Evolutionary conservation across 2,797 vertebrate genomes (phyloP).

Genomic region (Glossophaga mutica): DNA sequence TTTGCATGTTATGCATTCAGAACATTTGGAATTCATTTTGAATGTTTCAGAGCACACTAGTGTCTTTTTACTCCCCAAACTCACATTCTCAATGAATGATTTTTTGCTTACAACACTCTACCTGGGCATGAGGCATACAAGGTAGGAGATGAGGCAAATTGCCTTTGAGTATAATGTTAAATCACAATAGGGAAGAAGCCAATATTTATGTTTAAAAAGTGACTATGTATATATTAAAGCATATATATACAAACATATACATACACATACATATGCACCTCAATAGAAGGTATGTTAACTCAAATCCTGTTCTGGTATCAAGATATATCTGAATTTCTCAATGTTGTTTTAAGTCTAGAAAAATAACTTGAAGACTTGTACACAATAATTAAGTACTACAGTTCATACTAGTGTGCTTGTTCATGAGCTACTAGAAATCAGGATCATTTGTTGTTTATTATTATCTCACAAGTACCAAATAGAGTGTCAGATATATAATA

Average conservation of each 20-base stretch:
- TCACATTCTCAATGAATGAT: background rate
- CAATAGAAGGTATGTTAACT: background rate
- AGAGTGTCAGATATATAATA: background rate
- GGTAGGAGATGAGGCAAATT: background rate
- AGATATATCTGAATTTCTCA: background rate
- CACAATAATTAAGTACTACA: background rate
- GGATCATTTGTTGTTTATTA: background rate
- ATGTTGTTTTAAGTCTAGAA: background rate
- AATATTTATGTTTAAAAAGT: constrained; percentile 29
- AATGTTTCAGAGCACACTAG: constrained; percentile 36
- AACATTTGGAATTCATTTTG: constrained; percentile 34
- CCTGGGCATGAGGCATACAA: background rate
- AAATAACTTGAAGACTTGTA: background rate
- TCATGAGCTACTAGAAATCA: background rate
- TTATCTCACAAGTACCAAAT: background rate
- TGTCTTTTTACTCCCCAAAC: constrained; percentile 36
- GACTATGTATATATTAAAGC: too few species aligned
- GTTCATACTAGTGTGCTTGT: background rate
- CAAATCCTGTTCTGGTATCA: background rate
- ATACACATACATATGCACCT: too few species aligned
- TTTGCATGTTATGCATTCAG: constrained; percentile 46
- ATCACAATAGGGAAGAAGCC: background rate
- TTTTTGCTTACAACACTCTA: background rate
- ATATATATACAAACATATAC: too few species aligned
- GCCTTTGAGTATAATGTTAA: background rate